Evolutionary conservation across 2,113 vertebrate genomes (phyloP), one percentile per base, ranked within the genome.

Genomic region (Riparia riparia): DNA sequence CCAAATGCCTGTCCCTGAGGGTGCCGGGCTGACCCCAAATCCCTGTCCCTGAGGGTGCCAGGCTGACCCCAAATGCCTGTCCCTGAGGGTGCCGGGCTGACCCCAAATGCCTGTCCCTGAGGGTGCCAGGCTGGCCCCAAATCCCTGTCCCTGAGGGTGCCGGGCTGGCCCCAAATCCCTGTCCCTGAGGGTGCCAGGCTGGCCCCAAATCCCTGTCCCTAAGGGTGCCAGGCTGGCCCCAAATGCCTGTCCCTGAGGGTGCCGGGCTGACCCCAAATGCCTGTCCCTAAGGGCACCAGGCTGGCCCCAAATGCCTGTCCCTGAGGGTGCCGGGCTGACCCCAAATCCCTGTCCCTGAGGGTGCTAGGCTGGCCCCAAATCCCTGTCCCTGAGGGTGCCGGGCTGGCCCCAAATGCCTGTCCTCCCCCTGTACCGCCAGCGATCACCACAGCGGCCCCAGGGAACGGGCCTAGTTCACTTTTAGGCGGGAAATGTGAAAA

Each of bases 341-440:
- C 21, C 51, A 54, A 54, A n/a, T 8, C 51, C n/a, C n/a, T n/a
- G n/a, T n/a, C n/a, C n/a, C n/a, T n/a, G n/a, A n/a, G 20, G 54
- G 32, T 3, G 2, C 54, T 20, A n/a, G 54, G 32, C 54, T 57
- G 54, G 20, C 15, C 25, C n/a, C 31, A 49, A 25, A 37, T 2
- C 20, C 54, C 32, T 20, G 0, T 37, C 61, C 45, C 45, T 18
- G 15, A 8, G 53, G n/a, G 18, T 0, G 1, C 17, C 11, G 31
- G 51, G 41, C 42, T 54, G 57, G 17, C 14, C 25, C 34, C 37
- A 41, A 18, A 39, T 7, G 10, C 70, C 31, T 16, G 17, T 26
- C 31, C 14, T 37, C 15, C 18, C 31, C 17, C 16, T 3, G 14
- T 12, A 2, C 28, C 13, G 9, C 53, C 60, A n/a, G 56, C 2